phyloP scores from a whole-genome alignment of 2,113 vertebrate genomes.

The Cynocephalus volans region DNA sequence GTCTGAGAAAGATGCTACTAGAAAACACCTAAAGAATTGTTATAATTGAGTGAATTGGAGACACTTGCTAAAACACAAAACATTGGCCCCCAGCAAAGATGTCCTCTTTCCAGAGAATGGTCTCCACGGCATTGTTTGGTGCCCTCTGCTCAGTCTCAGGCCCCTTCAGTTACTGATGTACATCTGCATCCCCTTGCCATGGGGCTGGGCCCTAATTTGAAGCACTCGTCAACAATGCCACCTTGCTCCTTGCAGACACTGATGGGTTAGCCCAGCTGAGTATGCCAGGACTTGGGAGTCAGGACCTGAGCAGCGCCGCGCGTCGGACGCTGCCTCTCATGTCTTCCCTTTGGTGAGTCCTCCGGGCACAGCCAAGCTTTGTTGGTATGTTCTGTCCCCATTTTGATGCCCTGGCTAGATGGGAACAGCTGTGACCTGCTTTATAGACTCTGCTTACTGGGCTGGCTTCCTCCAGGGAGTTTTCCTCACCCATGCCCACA shows the following conservation, averaged over 20 bases:
- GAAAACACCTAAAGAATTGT: neutral
- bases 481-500: neutral
- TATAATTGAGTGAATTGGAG: neutral
- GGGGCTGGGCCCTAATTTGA: neutral
- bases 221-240: neutral
- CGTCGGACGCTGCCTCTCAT: neutral
- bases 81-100: neutral
- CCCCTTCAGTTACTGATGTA: neutral
- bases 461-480: slow-evolving; percentile 6
- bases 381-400: neutral
- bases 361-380: neutral
- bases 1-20: neutral
- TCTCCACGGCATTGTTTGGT: neutral
- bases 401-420: neutral
- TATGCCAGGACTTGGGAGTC: neutral
- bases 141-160: neutral
- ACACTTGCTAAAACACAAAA: neutral
- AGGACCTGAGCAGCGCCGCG: neutral
- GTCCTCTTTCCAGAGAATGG: neutral
- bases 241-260: neutral
- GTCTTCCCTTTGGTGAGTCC: neutral
- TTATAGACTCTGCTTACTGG: slow-evolving; percentile 35
- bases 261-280: neutral
- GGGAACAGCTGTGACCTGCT: slow-evolving; percentile 69
- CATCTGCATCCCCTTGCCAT: fast-evolving